Percentiles rank a stretch among this genome's conserved stretches.
Evolutionary conservation across 2,797 vertebrate species (phyloP).

Genomic region (Hydrophis major): DNA sequence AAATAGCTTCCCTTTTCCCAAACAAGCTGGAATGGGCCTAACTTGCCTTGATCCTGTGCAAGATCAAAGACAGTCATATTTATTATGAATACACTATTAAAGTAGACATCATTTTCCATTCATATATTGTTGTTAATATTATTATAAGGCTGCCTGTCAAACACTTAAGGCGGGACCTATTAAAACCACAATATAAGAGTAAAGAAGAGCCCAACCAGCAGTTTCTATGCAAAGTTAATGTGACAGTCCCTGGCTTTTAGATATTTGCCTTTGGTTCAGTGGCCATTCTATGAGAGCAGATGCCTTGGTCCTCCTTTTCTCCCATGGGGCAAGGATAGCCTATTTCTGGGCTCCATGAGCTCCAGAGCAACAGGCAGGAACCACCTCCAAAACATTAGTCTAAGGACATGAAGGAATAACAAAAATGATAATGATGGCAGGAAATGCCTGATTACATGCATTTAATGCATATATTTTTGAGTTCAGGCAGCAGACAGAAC

Average conservation of each 20-base stretch:
- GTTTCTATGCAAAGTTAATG: neutral
- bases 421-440: neutral
- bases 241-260: neutral
- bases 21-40: neutral
- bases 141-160: neutral
- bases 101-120: neutral
- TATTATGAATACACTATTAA: neutral
- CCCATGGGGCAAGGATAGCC: neutral
- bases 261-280: neutral
- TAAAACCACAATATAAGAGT: neutral
- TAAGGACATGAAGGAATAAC: neutral
- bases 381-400: neutral
- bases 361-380: neutral
- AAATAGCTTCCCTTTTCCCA: neutral
- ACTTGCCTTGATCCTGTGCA: neutral
- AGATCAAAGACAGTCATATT: neutral
- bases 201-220: neutral
- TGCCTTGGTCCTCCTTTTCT: neutral
- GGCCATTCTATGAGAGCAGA: neutral
- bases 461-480: neutral
- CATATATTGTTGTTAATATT: neutral
- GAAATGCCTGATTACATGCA: neutral
- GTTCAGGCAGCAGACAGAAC: neutral
- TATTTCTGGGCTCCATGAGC: neutral
- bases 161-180: neutral